phyloP scores from a whole-genome alignment of 1,140 invertebrate genomes.

The Drosophila nigromelanica region DNA sequence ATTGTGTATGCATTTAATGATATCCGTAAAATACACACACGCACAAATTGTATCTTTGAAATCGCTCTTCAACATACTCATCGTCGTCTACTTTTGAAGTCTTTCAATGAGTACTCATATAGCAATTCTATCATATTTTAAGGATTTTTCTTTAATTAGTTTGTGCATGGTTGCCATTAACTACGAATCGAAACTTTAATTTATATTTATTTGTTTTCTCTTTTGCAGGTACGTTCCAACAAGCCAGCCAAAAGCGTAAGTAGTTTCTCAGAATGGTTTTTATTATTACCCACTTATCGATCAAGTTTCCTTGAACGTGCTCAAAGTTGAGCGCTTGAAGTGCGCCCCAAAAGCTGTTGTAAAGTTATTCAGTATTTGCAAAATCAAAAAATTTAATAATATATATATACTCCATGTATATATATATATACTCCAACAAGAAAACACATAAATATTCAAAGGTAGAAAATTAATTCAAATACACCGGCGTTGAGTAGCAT shows the following conservation, averaged over 20 bases:
- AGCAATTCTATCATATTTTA: not conserved
- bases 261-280: constrained; percentile 62
- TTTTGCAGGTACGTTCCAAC: constrained; percentile 73
- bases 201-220: constrained; percentile 49
- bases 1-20: constrained; percentile 42
- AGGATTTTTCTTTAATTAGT: not conserved
- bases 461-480: constrained; percentile 14
- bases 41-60: constrained; percentile 59
- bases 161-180: not conserved
- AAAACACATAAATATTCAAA: constrained; percentile 31
- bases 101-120: not conserved
- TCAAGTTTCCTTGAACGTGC: constrained; percentile 52
- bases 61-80: constrained; percentile 44
- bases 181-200: constrained; percentile 36
- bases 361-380: constrained; percentile 16
- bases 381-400: constrained; percentile 15
- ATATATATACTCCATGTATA: constrained; percentile 21
- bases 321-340: constrained; percentile 56
- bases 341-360: constrained; percentile 21
- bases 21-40: not conserved
- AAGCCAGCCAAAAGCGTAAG: constrained; percentile 68
- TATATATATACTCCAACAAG: constrained; percentile 27
- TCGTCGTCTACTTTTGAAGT: not conserved
- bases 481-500: constrained; percentile 7
- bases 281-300: constrained; percentile 68